Percentiles rank a stretch among this genome's conserved stretches.
phyloP scores from a whole-genome alignment of 2,888 invertebrate genomes.

The Tipula helvola region DNA sequence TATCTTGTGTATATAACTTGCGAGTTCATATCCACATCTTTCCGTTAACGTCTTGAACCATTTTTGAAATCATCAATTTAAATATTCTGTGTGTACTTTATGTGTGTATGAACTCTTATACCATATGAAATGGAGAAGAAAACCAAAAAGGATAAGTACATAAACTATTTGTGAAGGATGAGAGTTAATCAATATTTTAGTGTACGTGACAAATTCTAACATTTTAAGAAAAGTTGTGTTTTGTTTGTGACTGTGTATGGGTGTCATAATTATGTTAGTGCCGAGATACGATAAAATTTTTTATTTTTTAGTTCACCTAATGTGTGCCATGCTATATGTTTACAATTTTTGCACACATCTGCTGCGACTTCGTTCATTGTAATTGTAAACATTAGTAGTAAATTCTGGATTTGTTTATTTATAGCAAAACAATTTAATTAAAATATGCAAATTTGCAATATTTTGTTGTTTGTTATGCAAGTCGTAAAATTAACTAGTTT shows the following conservation, averaged over 20 bases:
- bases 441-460: too few species aligned
- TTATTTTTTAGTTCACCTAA: too few species aligned
- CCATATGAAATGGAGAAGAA: background rate
- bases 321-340: too few species aligned
- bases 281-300: too few species aligned
- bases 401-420: too few species aligned
- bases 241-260: background rate
- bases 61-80: background rate
- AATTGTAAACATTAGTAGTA: too few species aligned
- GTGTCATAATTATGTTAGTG: too few species aligned
- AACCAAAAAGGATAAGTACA: background rate
- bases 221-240: background rate
- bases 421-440: too few species aligned
- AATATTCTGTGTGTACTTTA: background rate
- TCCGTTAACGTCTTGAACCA: background rate
- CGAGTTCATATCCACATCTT: background rate
- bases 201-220: background rate
- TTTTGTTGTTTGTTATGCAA: too few species aligned
- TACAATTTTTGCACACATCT: too few species aligned
- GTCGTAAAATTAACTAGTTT: too few species aligned
- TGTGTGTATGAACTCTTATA: background rate
- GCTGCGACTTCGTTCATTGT: too few species aligned
- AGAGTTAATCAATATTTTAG: background rate
- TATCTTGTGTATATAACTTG: background rate
- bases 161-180: background rate